Evolutionary conservation across 2,797 vertebrate species (phyloP).

Genomic region (Pogoniulus pusillus): DNA sequence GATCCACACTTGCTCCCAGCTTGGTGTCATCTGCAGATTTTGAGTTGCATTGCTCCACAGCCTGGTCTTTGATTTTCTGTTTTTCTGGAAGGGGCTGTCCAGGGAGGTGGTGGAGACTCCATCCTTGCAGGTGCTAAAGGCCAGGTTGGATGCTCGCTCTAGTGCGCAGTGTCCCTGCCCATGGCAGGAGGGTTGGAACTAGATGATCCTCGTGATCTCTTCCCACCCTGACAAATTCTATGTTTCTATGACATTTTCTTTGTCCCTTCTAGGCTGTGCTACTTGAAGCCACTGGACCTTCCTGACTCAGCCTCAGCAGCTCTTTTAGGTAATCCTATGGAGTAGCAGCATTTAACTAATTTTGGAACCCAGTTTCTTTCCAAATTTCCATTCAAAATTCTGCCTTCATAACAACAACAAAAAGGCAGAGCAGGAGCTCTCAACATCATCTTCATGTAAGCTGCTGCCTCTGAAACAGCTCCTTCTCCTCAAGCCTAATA

Average conservation of each 20-base stretch:
- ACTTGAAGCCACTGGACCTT: background rate
- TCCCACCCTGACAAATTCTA: too few species aligned
- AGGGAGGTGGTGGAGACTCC: too few species aligned
- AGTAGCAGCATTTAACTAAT: background rate
- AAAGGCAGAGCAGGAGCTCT: fast-evolving
- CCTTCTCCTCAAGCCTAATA: background rate
- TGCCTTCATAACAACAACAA: background rate
- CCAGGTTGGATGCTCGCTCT: too few species aligned
- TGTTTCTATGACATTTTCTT: background rate
- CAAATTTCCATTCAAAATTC: background rate
- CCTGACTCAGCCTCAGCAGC: background rate
- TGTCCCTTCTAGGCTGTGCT: background rate
- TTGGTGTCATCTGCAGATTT: too few species aligned
- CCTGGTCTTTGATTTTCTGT: too few species aligned
- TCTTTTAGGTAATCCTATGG: background rate
- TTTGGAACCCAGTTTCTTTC: background rate
- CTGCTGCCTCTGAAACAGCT: background rate
- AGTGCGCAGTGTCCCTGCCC: too few species aligned
- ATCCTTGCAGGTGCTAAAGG: too few species aligned
- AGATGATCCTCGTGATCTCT: too few species aligned
- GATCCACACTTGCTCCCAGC: too few species aligned
- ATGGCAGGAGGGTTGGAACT: too few species aligned
- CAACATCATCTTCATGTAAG: background rate
- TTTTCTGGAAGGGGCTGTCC: too few species aligned
- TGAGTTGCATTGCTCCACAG: background rate